phyloP scores from a whole-genome alignment of 2,113 vertebrate genomes.

The Picathartes gymnocephalus region DNA sequence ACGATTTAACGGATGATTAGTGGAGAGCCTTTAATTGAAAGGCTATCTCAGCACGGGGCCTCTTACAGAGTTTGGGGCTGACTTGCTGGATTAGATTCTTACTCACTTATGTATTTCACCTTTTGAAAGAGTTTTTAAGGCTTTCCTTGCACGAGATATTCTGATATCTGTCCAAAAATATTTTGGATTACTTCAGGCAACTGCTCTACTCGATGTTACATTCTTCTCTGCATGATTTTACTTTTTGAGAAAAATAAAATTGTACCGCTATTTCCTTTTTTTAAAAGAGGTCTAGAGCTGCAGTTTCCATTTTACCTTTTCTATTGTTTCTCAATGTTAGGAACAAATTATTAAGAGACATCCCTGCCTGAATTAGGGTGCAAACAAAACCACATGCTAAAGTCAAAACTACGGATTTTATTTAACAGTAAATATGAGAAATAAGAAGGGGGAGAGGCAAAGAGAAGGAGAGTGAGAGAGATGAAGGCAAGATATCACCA shows the following conservation, averaged over 20 bases:
- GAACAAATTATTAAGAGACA: not conserved
- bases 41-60: not conserved
- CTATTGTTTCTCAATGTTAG: not conserved
- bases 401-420: not conserved
- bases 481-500: not conserved
- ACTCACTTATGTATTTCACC: not conserved
- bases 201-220: not conserved
- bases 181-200: not conserved
- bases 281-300: not conserved
- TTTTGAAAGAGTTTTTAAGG: not conserved
- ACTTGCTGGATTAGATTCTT: not conserved
- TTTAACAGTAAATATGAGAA: not conserved
- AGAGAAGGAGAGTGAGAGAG: not conserved
- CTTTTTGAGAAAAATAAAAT: not conserved
- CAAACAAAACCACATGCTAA: not conserved
- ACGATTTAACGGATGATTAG: not conserved
- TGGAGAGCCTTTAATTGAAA: not conserved
- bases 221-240: not conserved
- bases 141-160: not conserved
- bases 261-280: not conserved
- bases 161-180: not conserved
- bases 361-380: not conserved
- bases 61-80: not conserved
- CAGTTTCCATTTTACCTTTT: not conserved
- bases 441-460: fast-evolving